A percentile compares a stretch with the other conserved stretches of the same genome.
Evolutionary conservation across 2,888 invertebrate species (phyloP).

Genomic region (Erebia palarica): DNA sequence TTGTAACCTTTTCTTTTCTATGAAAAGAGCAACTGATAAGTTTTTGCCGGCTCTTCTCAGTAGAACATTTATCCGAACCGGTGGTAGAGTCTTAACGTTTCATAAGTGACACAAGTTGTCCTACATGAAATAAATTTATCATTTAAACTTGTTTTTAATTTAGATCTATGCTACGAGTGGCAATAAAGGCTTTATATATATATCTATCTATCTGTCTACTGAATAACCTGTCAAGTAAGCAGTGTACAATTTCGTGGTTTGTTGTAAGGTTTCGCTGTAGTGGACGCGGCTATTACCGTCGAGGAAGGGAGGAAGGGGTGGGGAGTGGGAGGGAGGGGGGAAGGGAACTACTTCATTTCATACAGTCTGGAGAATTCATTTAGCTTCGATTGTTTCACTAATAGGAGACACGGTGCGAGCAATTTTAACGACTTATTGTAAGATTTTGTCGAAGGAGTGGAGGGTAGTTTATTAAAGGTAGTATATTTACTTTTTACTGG

Average conservation of each 20-base stretch:
- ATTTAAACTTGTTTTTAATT: too few species aligned
- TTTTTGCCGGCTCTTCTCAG: too few species aligned
- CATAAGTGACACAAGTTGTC: too few species aligned
- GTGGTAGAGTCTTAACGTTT: too few species aligned
- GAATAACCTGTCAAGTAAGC: neutral
- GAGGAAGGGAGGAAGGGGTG: neutral
- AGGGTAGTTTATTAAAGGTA: neutral
- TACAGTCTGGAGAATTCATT: conserved; percentile 8
- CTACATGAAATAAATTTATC: too few species aligned
- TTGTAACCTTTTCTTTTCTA: too few species aligned
- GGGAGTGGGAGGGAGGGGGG: neutral
- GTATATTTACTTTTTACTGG: neutral
- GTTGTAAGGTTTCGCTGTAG: neutral
- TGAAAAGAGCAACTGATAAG: too few species aligned
- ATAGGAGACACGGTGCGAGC: neutral
- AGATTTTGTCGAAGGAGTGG: neutral
- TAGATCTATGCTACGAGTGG: too few species aligned
- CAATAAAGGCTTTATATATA: too few species aligned
- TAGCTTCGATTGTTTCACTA: conserved; percentile 4
- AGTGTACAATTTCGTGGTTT: neutral
- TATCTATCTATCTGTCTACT: too few species aligned
- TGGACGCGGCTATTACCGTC: neutral
- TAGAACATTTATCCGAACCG: too few species aligned
- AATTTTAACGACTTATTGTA: conserved; percentile 1
- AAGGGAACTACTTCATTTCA: neutral